A percentile compares a stretch with the other conserved stretches of the same genome.
phyloP scores from a whole-genome alignment of 2,888 invertebrate genomes.

The Acronicta psi region DNA sequence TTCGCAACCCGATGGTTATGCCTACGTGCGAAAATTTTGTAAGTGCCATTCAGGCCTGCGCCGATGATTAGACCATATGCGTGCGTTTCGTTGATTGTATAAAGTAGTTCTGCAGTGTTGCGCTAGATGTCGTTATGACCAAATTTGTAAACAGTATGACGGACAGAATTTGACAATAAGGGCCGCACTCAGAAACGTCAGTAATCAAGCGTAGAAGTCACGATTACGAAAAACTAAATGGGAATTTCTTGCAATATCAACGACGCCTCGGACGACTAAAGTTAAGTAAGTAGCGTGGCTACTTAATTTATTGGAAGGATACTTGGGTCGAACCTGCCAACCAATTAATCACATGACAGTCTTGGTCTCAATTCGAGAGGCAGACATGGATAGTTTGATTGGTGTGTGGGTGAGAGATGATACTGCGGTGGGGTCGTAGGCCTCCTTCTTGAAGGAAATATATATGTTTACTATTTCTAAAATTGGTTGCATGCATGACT shows the following conservation, averaged over 20 bases:
- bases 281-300: constrained; percentile 22
- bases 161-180: too few relatives aligned
- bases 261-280: background rate
- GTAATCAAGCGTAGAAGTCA: too few relatives aligned
- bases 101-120: constrained; percentile 10
- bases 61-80: constrained; percentile 16
- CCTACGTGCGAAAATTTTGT: constrained; percentile 36
- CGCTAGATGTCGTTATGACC: constrained; percentile 17
- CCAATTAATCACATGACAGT: constrained; percentile 31
- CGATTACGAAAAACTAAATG: too few relatives aligned
- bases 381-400: background rate
- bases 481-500: too few relatives aligned
- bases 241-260: too few relatives aligned
- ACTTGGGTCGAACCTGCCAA: constrained; percentile 8
- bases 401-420: background rate
- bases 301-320: constrained; percentile 28
- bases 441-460: too few relatives aligned
- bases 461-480: too few relatives aligned
- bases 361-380: constrained; percentile 19
- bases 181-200: too few relatives aligned
- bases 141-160: constrained; percentile 1
- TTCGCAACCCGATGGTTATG: constrained; percentile 34
- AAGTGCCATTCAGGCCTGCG: constrained; percentile 9
- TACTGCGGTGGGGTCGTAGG: too few relatives aligned
- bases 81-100: constrained; percentile 19